Base-by-base conservation (phyloP, 2,113 vertebrate species). In the Peromyscus polionotus region DNA sequence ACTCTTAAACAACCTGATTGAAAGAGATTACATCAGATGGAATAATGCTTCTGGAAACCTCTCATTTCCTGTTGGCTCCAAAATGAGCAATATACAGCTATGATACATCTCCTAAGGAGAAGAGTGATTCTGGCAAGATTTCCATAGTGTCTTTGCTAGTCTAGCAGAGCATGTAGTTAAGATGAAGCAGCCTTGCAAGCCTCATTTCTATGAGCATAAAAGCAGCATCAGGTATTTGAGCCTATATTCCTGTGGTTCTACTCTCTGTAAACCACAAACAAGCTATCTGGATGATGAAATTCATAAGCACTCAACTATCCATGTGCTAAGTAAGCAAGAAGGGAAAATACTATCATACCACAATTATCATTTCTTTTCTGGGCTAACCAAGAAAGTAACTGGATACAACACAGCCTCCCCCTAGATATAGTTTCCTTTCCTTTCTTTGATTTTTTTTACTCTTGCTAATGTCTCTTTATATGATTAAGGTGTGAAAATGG, bases 401-500 rank as follows among this genome's bases (percentile, higher is more conserved):
- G 36, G 95, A 92, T 59, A n/a, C 16, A 84, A 94, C 7, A 72
- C 42, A 31, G 45, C 12, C 65, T 63, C 92, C 76, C 80, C 48
- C 45, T 48, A 88, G 20, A 61, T 13, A 51, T 19, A 48, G 20
- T 85, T 93, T 76, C 6, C 51, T 89, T 79, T 97, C 16, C 12
- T 90, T 90, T 39, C 26, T 8, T 63, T 65, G 57, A 92, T 85
- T 90, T 90, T 90, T 54, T 93, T 95, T 39, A 57, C 26, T 84
- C 51, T 73, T 84, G 67, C 80, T 85, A 90, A 83, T 22, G 73
- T 36, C 36, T 72, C 6, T 95, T 90, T 77, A 68, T 92, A 94
- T 95, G 83, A 97, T 83, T 87, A 88, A 85, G 33, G 31, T n/a
- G 51, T 90, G 39, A 91, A 97, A 92, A 81, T 80, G 22, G 51